These are phyloP conservation scores for Meloidogyne exigua DNA, from an alignment of 1,140 invertebrate species.

Conservation along the genomic window DNA sequence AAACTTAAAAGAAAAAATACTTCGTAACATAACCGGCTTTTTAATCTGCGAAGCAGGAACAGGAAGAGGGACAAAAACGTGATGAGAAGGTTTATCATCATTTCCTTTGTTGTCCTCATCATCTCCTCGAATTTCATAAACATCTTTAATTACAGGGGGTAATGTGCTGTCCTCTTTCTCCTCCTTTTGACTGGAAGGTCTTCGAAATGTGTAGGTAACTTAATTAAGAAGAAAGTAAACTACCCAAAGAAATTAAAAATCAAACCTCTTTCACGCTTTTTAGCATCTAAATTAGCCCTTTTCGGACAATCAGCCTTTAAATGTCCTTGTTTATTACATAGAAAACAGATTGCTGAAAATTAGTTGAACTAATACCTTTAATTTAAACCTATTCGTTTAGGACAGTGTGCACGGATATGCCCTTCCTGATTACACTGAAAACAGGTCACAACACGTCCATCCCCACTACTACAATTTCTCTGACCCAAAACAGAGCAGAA, in stretches of 20 bases:
- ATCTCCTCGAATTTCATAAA: neutral
- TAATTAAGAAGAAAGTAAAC: neutral
- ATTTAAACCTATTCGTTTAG: slow-evolving; percentile 1
- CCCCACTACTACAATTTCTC: neutral
- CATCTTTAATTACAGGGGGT: neutral
- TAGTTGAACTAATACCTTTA: neutral
- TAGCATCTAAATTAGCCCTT: neutral
- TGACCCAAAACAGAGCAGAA: neutral
- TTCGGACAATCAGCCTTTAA: slow-evolving; percentile 9
- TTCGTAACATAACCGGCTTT: neutral
- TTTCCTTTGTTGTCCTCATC: neutral
- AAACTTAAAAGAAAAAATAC: too few species aligned
- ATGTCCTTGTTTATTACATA: slow-evolving; percentile 7
- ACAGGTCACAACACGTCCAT: neutral
- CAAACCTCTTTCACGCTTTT: neutral
- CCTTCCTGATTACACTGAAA: slow-evolving; percentile 12
- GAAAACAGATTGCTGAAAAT: neutral
- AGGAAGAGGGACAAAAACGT: neutral
- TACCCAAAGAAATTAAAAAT: neutral
- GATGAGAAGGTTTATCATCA: neutral
- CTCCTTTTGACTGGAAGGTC: neutral
- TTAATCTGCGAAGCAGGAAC: neutral
- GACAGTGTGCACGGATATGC: neutral
- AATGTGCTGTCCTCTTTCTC: neutral
- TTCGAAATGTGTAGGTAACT: neutral